Evolutionary conservation across 2,888 invertebrate genomes (phyloP).

Genomic region (Euclidia mi): DNA sequence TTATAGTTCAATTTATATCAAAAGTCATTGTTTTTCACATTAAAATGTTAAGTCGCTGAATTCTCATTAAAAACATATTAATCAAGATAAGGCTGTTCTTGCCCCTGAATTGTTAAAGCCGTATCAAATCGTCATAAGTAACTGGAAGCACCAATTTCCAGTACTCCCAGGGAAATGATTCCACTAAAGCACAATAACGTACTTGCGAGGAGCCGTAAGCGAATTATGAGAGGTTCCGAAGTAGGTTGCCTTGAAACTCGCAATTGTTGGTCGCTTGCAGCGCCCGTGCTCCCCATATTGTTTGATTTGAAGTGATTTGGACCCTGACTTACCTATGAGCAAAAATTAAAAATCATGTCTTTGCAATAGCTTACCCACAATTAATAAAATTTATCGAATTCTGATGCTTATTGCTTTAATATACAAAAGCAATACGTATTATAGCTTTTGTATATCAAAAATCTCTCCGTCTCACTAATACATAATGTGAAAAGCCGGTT

Average conservation of each 20-base stretch:
- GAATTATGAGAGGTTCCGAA: slow-evolving; percentile 88
- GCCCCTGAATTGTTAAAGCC: slow-evolving; percentile 62
- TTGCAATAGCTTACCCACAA: not conserved
- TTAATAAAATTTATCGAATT: too few relatives aligned
- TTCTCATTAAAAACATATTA: slow-evolving; percentile 35
- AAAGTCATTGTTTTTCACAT: not conserved
- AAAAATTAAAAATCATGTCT: slow-evolving; percentile 52
- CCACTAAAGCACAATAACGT: slow-evolving; percentile 77
- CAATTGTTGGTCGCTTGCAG: slow-evolving; percentile 80
- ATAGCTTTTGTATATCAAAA: too few relatives aligned
- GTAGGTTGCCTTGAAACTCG: slow-evolving; percentile 88
- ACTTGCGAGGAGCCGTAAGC: slow-evolving; percentile 84
- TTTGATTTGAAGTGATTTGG: slow-evolving; percentile 66
- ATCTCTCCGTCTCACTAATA: too few relatives aligned
- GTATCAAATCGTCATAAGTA: slow-evolving; percentile 65
- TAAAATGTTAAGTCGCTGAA: not conserved
- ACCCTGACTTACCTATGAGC: slow-evolving; percentile 54
- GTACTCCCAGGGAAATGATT: slow-evolving; percentile 76
- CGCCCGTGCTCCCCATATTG: slow-evolving; percentile 68
- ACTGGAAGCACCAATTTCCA: slow-evolving; percentile 66
- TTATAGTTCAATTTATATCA: too few relatives aligned
- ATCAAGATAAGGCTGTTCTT: slow-evolving; percentile 49
- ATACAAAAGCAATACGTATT: too few relatives aligned
- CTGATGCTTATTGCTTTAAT: too few relatives aligned
- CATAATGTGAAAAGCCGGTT: slow-evolving; percentile 18